Percentiles rank a stretch among this genome's conserved stretches.
These are phyloP conservation scores for Lepidurus couesii DNA, from an alignment of 1,140 invertebrate species.

Conservation along the genomic window DNA sequence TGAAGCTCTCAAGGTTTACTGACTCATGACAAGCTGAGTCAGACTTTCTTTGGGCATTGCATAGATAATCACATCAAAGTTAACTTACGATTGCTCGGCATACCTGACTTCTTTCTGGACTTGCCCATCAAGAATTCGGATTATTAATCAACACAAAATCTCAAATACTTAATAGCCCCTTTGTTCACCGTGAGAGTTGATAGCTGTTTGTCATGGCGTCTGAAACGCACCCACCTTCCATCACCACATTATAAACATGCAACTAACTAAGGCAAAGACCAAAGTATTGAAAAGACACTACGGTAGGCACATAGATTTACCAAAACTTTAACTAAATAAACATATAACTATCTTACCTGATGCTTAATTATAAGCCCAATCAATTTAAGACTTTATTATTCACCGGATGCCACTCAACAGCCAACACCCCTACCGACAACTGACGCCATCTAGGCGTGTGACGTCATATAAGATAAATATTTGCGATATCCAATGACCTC, in stretches of 20 bases:
- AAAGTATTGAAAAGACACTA: background rate
- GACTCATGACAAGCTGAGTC: constrained; percentile 17
- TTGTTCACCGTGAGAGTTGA: background rate
- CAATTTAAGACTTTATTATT: constrained; percentile 5
- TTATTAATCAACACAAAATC: no score
- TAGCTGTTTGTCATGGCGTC: background rate
- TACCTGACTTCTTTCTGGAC: no score
- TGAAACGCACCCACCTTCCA: background rate
- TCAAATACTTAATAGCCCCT: background rate
- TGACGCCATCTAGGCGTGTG: background rate
- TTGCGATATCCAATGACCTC: background rate
- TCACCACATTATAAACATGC: background rate
- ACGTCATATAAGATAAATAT: constrained; percentile 6
- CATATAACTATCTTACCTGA: background rate
- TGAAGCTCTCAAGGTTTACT: constrained; percentile 8
- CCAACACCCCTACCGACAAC: constrained; percentile 16
- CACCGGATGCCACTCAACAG: constrained; percentile 20
- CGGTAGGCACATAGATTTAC: background rate
- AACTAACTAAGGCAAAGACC: background rate
- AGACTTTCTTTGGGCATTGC: background rate
- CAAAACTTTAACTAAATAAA: background rate
- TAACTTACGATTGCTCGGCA: no score
- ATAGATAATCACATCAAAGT: no score
- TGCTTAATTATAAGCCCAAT: background rate
- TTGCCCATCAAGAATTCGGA: no score